Percentiles rank a stretch among this genome's conserved stretches.
Evolutionary conservation across 2,888 invertebrate genomes (phyloP).

Genomic region (Zaprionus bogoriensis): DNA sequence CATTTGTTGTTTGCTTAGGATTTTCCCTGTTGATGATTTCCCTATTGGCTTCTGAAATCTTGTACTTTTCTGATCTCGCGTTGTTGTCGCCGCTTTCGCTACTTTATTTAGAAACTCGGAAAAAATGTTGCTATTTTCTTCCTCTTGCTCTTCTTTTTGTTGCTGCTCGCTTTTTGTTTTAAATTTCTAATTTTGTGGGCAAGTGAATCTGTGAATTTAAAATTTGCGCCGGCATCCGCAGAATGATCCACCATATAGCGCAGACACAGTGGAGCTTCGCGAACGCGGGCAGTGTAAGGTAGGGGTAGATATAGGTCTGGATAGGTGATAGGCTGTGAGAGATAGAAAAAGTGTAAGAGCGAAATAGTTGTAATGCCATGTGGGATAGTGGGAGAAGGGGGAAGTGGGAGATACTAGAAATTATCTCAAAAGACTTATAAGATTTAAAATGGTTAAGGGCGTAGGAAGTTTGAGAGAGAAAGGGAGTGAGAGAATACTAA

Average conservation of each 20-base stretch:
- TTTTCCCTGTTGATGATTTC: slow-evolving; percentile 30
- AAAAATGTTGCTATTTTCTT: slow-evolving; percentile 61
- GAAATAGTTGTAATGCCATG: not conserved
- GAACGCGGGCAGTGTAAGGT: not conserved
- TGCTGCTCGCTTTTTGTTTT: slow-evolving; percentile 46
- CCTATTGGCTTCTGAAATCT: not conserved
- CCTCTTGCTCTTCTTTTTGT: slow-evolving; percentile 20
- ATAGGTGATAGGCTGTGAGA: too few species aligned
- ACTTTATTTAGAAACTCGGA: slow-evolving; percentile 70
- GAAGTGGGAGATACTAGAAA: too few species aligned
- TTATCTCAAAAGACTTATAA: too few species aligned
- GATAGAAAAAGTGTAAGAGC: not conserved
- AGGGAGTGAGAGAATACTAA: too few species aligned
- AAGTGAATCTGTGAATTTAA: slow-evolving; percentile 77
- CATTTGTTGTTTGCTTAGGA: slow-evolving; percentile 48
- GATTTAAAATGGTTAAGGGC: too few species aligned
- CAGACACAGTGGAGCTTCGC: slow-evolving; percentile 18
- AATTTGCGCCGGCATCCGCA: slow-evolving; percentile 57
- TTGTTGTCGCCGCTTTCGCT: slow-evolving; percentile 33
- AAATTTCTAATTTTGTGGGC: slow-evolving; percentile 78
- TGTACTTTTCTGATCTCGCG: slow-evolving; percentile 40
- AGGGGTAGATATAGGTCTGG: not conserved
- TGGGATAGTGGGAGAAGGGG: too few species aligned
- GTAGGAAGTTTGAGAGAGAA: too few species aligned
- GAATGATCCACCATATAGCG: slow-evolving; percentile 59